These are phyloP conservation scores for Drosophila sechellia DNA, from an alignment of 1,140 invertebrate genomes.

Conservation along the genomic window DNA sequence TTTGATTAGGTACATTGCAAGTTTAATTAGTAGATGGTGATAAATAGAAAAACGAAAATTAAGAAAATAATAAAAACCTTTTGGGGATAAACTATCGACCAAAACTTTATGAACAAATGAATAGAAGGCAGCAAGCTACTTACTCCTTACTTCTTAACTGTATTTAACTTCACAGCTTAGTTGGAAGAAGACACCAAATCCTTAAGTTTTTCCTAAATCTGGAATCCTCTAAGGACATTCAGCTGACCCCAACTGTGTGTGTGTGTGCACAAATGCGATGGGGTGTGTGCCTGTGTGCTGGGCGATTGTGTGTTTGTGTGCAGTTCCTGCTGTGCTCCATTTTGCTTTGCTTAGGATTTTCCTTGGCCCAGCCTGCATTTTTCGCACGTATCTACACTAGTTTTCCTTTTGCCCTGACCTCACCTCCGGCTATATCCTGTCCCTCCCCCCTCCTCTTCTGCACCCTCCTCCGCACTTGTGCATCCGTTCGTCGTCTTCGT, in stretches of 20 bases:
- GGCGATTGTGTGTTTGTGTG: conserved; percentile 21
- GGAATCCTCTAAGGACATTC: conserved; percentile 5
- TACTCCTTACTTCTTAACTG: no score
- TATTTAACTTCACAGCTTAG: no score
- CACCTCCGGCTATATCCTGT: conserved; percentile 15
- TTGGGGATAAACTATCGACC: no score
- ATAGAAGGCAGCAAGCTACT: no score
- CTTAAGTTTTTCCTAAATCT: background rate
- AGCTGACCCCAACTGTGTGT: conserved; percentile 12
- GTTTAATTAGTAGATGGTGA: no score
- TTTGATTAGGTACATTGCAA: background rate
- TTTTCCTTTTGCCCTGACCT: conserved; percentile 45
- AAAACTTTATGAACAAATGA: no score
- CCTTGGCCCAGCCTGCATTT: conserved; percentile 55
- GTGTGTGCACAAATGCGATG: conserved; percentile 10
- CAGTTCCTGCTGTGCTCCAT: conserved; percentile 47
- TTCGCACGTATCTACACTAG: conserved; percentile 73
- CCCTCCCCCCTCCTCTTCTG: background rate
- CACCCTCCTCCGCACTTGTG: background rate
- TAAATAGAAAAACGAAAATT: no score
- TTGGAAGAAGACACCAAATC: background rate
- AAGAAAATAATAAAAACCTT: no score
- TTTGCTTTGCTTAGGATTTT: conserved; percentile 51
- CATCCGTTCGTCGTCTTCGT: conserved; percentile 44
- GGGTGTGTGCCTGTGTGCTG: background rate